phyloP scores from a whole-genome alignment of 2,797 vertebrate species.

The Sebastes trivittatus region DNA sequence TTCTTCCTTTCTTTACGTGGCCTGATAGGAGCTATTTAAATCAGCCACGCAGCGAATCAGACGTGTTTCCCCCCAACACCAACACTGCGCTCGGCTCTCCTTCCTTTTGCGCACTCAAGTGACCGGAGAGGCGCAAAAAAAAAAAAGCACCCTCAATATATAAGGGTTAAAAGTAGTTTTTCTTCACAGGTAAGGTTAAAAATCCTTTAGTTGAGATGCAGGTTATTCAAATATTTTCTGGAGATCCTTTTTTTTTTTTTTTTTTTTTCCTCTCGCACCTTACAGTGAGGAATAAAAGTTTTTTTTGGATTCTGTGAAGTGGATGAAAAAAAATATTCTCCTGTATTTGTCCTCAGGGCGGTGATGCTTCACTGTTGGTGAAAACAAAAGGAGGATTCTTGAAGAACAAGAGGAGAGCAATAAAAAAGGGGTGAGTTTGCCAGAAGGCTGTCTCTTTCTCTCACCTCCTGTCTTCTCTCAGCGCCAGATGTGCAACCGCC shows the following conservation, averaged over 20 bases:
- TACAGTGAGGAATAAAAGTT: slow-evolving; percentile 60
- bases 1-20: slow-evolving; percentile 61
- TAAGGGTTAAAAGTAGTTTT: slow-evolving; percentile 57
- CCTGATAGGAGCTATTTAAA: slow-evolving; percentile 83
- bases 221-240: neutral
- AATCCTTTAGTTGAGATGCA: slow-evolving; percentile 26
- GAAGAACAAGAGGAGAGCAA: slow-evolving; percentile 51
- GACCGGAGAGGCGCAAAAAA: slow-evolving; percentile 54
- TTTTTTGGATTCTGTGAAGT: slow-evolving; percentile 63
- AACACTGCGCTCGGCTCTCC: slow-evolving; percentile 50
- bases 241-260: neutral
- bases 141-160: no score
- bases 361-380: slow-evolving; percentile 30
- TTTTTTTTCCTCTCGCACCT: neutral
- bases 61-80: slow-evolving; percentile 57
- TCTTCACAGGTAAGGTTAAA: slow-evolving; percentile 79
- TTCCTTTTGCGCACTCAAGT: slow-evolving; percentile 45
- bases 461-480: slow-evolving; percentile 68
- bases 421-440: slow-evolving; percentile 85
- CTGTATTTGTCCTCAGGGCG: slow-evolving; percentile 69
- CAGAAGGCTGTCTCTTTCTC: slow-evolving; percentile 56
- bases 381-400: slow-evolving; percentile 73
- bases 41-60: slow-evolving; percentile 66
- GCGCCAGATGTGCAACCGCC: slow-evolving; percentile 79
- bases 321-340: slow-evolving; percentile 67